Conservation (phyloP, 1,140 invertebrate genomes). For the Zaprionus camerounensis region DNA sequence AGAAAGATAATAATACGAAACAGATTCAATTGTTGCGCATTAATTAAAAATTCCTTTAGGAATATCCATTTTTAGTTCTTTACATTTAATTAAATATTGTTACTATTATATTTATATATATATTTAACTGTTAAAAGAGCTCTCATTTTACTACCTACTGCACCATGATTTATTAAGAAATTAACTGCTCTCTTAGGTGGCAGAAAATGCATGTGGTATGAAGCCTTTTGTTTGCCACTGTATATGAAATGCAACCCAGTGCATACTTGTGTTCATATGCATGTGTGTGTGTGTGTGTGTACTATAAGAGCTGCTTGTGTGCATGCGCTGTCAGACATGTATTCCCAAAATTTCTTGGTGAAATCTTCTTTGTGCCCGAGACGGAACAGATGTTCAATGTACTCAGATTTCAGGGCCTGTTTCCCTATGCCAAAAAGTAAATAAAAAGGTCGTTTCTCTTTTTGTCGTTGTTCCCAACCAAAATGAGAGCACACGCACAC, state of each 20-base stretch:
- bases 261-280: constrained; percentile 1
- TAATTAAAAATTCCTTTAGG: too few species aligned
- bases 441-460: constrained; percentile 56
- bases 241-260: background rate
- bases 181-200: background rate
- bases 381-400: constrained; percentile 66
- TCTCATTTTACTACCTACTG: background rate
- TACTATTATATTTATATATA: too few species aligned
- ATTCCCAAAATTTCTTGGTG: constrained; percentile 56
- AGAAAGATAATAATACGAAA: too few species aligned
- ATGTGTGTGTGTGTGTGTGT: background rate
- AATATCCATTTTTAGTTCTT: too few species aligned
- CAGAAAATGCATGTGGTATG: background rate
- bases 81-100: too few species aligned
- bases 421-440: constrained; percentile 52
- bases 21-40: too few species aligned
- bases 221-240: background rate
- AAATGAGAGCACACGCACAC: constrained; percentile 70
- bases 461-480: constrained; percentile 42
- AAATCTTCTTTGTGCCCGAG: constrained; percentile 52
- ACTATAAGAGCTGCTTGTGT: constrained; percentile 28
- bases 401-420: constrained; percentile 71
- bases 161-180: background rate
- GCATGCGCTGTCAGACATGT: constrained; percentile 40
- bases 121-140: too few species aligned